These are phyloP conservation scores for Aricia agestis DNA, from an alignment of 1,140 invertebrate genomes.

Conservation along the genomic window DNA sequence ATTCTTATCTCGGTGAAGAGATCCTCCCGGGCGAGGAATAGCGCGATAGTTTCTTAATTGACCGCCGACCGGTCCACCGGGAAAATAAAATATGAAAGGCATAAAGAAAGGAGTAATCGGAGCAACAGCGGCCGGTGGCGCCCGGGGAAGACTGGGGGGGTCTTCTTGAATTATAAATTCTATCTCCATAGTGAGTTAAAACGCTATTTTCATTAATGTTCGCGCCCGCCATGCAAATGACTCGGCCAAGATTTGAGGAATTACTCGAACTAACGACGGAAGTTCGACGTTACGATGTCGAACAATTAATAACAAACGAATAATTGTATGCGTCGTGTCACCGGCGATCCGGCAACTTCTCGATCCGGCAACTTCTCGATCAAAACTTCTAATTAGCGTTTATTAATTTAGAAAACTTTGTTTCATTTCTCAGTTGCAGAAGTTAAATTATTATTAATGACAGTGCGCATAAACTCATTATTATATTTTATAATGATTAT, in stretches of 20 bases:
- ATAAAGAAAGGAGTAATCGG: no score
- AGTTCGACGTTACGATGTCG: not conserved
- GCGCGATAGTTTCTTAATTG: not conserved
- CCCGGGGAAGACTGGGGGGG: no score
- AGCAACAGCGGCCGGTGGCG: not conserved
- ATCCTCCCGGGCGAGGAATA: not conserved
- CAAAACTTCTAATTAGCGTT: not conserved
- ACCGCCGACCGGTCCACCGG: not conserved
- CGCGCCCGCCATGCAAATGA: constrained; percentile 6
- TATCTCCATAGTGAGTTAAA: not conserved
- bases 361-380: not conserved
- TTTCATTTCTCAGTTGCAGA: not conserved
- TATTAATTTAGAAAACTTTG: not conserved
- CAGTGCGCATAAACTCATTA: not conserved
- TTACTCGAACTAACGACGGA: not conserved
- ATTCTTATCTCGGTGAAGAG: no score
- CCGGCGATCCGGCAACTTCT: not conserved
- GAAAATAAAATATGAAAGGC: no score
- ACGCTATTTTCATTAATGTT: constrained; percentile 4
- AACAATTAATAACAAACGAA: not conserved
- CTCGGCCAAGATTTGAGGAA: not conserved
- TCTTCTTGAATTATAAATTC: not conserved
- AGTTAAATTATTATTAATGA: not conserved
- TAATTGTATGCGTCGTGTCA: not conserved
- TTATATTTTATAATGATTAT: no score